Percentiles rank a stretch among this genome's conserved stretches.
Evolutionary conservation across 2,113 vertebrate species (phyloP).

Genomic region (Cephalopholis sonnerati): DNA sequence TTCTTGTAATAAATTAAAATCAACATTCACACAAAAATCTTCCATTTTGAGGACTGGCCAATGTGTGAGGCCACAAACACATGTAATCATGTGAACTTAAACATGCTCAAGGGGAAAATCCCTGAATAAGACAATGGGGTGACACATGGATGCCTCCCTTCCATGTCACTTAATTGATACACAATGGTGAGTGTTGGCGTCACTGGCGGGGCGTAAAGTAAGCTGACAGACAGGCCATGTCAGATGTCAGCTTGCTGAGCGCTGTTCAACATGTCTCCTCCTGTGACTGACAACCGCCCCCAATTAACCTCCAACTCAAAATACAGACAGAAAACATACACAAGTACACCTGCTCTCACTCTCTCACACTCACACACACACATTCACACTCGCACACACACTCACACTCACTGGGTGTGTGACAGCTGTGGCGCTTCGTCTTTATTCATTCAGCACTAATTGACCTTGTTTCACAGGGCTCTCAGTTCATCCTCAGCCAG

Average conservation of each 20-base stretch:
- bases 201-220: constrained; percentile 56
- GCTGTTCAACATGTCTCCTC: constrained; percentile 71
- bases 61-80: not conserved
- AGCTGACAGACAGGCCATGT: constrained; percentile 76
- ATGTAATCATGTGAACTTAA: constrained; percentile 65
- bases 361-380: constrained; percentile 8
- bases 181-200: constrained; percentile 69
- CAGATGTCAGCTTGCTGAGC: constrained; percentile 69
- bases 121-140: constrained; percentile 53
- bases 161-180: constrained; percentile 72
- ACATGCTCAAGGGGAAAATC: constrained; percentile 57
- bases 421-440: constrained; percentile 56
- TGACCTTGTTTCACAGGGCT: constrained; percentile 58
- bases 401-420: constrained; percentile 16
- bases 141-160: constrained; percentile 60
- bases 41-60: not conserved
- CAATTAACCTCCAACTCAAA: constrained; percentile 73
- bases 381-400: not conserved
- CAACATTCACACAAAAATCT: not conserved
- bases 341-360: constrained; percentile 66
- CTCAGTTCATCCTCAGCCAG: constrained; percentile 1
- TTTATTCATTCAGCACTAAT: constrained; percentile 63
- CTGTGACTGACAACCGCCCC: constrained; percentile 75
- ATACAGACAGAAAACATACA: constrained; percentile 55
- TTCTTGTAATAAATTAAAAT: not conserved